Base-by-base conservation (phyloP, 2,888 invertebrate species). In the Mylabris sibirica region DNA sequence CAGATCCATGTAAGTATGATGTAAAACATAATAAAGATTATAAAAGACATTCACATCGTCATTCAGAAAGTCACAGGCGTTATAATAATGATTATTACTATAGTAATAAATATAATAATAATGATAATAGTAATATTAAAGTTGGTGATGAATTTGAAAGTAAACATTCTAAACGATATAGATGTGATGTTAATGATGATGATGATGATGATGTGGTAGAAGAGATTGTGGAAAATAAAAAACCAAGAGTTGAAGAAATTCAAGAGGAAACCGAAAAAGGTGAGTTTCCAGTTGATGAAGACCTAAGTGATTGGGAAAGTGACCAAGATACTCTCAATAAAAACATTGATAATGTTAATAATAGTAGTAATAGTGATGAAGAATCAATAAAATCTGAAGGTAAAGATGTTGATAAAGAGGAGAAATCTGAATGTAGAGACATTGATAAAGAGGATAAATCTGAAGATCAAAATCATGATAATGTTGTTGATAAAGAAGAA, bases 111-210 rank as follows among this genome's bases (percentile, higher is more conserved):
- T n/a, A 60, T 35, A 35, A 34, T 61, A 22, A 60, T 22, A 22
- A n/a, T 35, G 22, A 65, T 60, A n/a, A 30, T 30, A 30, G 30
- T 30, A 8, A 30, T 30, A 30, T 30, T 30, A 30, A 30, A 30
- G 30, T 30, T 30, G 30, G 30, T 30, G 65, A 68, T 12, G 91
- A 93, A 73, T 98, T 99, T 82, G 98, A 97, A 86, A 91, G 97
- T 69, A 98, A 20, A 49, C 17, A 49, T 6, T 20, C 49, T 49
- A 49, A 49, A 49, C 6, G 49, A 49, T 6, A 49, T 17, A 17
- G 44, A 17, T 17, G n/a, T 44, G 44, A 44, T 44, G 17, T n/a
- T 17, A 1, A 20, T 49, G 49, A 49, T 44, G 17, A 44, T 17
- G 8, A 20, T 49, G 49, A 49, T 49, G 49, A 49, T 49, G 6